These are phyloP conservation scores for Acholoe squamosa DNA, from an alignment of 2,888 invertebrate genomes.

Conservation along the genomic window DNA sequence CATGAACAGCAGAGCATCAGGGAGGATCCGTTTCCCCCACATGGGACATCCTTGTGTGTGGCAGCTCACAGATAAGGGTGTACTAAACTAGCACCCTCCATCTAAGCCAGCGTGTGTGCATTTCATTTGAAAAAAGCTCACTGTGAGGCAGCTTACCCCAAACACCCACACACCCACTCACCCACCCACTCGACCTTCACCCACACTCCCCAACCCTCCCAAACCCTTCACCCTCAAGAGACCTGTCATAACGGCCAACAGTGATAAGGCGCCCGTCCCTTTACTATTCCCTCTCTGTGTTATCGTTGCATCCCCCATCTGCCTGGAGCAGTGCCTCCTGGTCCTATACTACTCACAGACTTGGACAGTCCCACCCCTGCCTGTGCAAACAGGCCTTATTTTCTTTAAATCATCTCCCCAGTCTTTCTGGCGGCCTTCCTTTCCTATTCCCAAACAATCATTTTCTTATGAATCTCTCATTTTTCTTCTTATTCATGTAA, in stretches of 20 bases:
- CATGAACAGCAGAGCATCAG: too few species aligned
- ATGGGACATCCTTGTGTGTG: too few species aligned
- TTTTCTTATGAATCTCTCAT: not conserved
- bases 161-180: too few species aligned
- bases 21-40: too few species aligned
- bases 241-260: not conserved
- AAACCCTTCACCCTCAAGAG: too few species aligned
- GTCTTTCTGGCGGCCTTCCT: not conserved
- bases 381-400: conserved; percentile 22
- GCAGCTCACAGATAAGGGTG: too few species aligned
- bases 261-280: not conserved
- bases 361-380: not conserved
- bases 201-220: not conserved
- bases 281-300: not conserved
- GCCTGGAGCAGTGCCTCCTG: not conserved
- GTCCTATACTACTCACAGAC: conserved; percentile 28
- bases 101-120: too few species aligned
- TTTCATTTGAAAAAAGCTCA: too few species aligned
- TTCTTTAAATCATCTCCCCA: conserved; percentile 11
- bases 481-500: not conserved
- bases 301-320: conserved; percentile 29
- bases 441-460: not conserved
- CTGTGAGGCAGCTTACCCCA: too few species aligned
- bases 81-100: too few species aligned
- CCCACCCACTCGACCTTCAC: not conserved